Evolutionary conservation across 92 coral and sea anemone genomes (phyloP).

Genomic region (Zoanthus gigantus): DNA sequence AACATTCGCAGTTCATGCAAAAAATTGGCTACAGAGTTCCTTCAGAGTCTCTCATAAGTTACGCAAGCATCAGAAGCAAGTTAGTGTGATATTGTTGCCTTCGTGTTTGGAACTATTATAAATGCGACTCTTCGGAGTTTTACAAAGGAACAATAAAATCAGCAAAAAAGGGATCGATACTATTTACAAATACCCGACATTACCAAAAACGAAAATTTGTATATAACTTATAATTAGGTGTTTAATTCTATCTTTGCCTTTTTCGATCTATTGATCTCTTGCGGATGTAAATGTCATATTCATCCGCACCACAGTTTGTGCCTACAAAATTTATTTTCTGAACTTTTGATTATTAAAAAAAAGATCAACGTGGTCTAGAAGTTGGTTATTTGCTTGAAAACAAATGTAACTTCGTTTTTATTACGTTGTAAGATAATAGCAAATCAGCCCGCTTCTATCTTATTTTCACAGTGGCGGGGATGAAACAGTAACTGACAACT

Average conservation of each 20-base stretch:
- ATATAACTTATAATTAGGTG: neutral
- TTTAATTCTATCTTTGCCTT: neutral
- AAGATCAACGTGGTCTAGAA: neutral
- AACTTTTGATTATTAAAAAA: no score
- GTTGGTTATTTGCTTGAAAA: neutral
- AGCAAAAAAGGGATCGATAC: neutral
- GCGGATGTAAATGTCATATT: neutral
- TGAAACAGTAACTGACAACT: neutral
- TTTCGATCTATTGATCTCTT: neutral
- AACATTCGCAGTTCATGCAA: neutral
- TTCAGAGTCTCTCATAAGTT: neutral
- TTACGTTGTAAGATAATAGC: neutral
- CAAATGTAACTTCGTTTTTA: neutral
- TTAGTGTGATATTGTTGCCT: neutral
- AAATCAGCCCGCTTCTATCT: neutral
- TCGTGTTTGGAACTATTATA: neutral
- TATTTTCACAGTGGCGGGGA: neutral
- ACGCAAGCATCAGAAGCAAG: neutral
- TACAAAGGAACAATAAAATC: constrained; percentile 8
- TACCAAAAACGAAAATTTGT: neutral
- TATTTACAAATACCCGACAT: neutral
- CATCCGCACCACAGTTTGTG: neutral
- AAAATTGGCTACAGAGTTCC: neutral
- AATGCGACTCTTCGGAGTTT: constrained; percentile 4
- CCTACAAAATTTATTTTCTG: neutral